Percentiles rank a stretch among this genome's conserved stretches.
Conservation (phyloP, 2,888 invertebrate species). For the Drosophila nigritarsus region DNA sequence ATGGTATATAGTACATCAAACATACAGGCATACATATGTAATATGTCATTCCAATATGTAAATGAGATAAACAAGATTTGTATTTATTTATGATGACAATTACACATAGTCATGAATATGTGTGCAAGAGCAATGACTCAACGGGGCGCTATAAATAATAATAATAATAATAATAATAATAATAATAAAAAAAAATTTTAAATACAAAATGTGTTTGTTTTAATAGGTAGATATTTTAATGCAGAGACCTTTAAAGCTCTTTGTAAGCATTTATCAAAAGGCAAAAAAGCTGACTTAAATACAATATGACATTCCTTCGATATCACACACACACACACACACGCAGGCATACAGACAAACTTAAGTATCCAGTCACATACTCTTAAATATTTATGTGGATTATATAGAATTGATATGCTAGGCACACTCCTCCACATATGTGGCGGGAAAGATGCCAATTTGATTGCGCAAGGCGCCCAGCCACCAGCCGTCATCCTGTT, state of each 20-base stretch:
- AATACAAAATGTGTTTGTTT: conserved; percentile 20
- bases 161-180: conserved; percentile 21
- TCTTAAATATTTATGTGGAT: conserved; percentile 30
- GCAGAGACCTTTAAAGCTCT: conserved; percentile 55
- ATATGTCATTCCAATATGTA: conserved; percentile 43
- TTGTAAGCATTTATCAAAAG: conserved; percentile 45
- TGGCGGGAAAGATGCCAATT: conserved; percentile 96
- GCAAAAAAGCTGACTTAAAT: conserved; percentile 30
- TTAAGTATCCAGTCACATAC: conserved; percentile 31
- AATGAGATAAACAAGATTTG: conserved; percentile 48
- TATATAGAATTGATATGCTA: conserved; percentile 38
- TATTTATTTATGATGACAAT: conserved; percentile 51
- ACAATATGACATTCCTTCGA: conserved; percentile 12
- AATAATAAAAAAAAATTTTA: conserved; percentile 20
- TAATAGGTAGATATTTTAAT: conserved; percentile 29
- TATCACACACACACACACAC: conserved; percentile 5
- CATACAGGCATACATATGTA: conserved; percentile 9
- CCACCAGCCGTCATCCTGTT: conserved; percentile 98
- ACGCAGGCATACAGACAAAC: conserved; percentile 13
- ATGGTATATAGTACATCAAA: conserved; percentile 7
- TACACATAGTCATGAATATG: conserved; percentile 37
- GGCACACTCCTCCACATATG: conserved; percentile 94
- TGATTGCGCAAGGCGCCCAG: conserved; percentile 92
- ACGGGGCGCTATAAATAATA: conserved; percentile 60
- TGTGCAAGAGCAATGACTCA: conserved; percentile 60